These are phyloP conservation scores for Anarrhichthys ocellatus DNA, from an alignment of 2,113 vertebrate genomes.

Conservation along the genomic window DNA sequence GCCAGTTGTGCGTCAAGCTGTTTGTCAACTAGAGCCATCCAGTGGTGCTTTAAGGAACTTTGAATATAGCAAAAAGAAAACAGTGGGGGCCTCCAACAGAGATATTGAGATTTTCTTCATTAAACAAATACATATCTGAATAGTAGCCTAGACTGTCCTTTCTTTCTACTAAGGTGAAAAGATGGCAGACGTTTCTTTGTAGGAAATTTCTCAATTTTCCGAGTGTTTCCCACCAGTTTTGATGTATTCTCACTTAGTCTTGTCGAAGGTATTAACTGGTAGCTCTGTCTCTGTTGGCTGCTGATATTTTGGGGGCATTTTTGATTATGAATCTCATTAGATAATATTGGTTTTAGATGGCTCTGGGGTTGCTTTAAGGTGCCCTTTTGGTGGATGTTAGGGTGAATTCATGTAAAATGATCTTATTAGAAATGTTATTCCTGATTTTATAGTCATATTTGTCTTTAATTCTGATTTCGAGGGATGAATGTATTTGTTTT, in stretches of 20 bases:
- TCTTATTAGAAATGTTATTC: neutral
- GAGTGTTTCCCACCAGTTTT: neutral
- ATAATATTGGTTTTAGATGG: neutral
- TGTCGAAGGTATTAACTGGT: neutral
- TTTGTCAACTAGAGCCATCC: constrained; percentile 77
- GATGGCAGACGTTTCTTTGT: neutral
- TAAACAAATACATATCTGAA: neutral
- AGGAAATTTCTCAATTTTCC: neutral
- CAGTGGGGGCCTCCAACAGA: neutral
- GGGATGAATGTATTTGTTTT: neutral
- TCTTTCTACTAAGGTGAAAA: neutral
- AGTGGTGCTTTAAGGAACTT: constrained; percentile 72
- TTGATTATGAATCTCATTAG: neutral
- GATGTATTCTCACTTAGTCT: neutral
- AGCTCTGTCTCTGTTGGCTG: neutral
- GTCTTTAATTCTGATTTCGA: no score
- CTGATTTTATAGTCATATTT: neutral
- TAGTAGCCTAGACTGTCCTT: no score
- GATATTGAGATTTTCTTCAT: neutral
- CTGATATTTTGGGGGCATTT: neutral
- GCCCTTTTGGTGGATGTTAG: neutral
- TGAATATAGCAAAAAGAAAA: neutral
- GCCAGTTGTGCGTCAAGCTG: constrained; percentile 25
- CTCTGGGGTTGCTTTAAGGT: neutral
- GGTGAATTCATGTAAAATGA: neutral